Conservation (phyloP, 2,113 vertebrate species). For the Otolemur garnettii region DNA sequence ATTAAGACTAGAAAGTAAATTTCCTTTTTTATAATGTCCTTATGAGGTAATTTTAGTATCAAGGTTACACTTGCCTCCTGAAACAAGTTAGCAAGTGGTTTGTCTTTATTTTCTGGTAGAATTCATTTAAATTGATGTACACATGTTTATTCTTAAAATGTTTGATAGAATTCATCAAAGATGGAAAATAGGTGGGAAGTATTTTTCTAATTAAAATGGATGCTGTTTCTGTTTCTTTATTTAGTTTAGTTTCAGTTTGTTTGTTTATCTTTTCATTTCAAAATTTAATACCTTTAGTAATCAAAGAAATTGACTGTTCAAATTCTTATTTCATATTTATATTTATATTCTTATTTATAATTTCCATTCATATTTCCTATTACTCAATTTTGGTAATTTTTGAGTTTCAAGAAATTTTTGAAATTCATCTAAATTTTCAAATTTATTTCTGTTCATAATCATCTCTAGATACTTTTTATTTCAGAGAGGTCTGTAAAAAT, state of each 20-base stretch:
- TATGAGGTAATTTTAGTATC: background rate
- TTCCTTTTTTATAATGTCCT: background rate
- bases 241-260: background rate
- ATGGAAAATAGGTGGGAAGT: background rate
- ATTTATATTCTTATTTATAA: background rate
- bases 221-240: background rate
- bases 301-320: background rate
- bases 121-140: background rate
- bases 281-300: background rate
- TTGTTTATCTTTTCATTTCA: background rate
- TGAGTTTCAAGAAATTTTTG: background rate
- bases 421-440: background rate
- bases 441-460: background rate
- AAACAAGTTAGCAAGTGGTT: background rate
- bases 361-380: background rate
- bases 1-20: background rate
- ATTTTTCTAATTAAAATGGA: background rate
- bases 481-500: background rate
- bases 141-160: background rate
- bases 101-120: background rate
- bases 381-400: background rate
- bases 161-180: slow-evolving; percentile 12
- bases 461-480: background rate
- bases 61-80: background rate
- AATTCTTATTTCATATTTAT: background rate